Base-by-base conservation (phyloP, 2,113 vertebrate genomes). In the Lepisosteus osseus region DNA sequence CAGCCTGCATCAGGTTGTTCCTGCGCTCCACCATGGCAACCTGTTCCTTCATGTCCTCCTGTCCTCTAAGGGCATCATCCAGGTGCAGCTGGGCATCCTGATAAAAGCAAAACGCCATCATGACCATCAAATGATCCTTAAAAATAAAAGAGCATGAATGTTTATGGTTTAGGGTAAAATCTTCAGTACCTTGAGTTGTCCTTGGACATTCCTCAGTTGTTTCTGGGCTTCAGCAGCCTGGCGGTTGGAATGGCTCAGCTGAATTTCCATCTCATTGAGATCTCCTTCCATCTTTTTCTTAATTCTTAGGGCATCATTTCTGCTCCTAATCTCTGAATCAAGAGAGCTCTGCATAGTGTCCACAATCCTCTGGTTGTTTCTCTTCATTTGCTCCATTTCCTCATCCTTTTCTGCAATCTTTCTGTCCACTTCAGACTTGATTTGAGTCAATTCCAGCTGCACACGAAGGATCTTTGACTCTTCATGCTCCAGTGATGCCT, bases 271-370 rank as follows among this genome's bases (percentile, higher is more conserved):
- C 64, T 93, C 91, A 2, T 93, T 92, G 70, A 92, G 83, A 63
- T 92, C 90, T 74, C 88, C 90, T 71, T 92, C 91, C 89, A 87
- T 93, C 81, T 93, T 93, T 85, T 93, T 93, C 83, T 92, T 93
- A 65, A 93, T 63, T 77, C 91, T 86, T 74, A 94, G 67, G 76
- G 90, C 91, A 2, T 94, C 90, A 0, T 93, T 93, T 59, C 90
- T 90, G 86, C 90, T 93, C 68, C 90, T 84, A 80, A 93, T 86
- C 79, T 93, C 90, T 14, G 90, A 85, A 0, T 93, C 92, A 79
- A 94, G 62, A 0, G 65, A 88, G 79, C 77, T 92, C 78, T 93
- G 92, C 88, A 93, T 80, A 0, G 87, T 86, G 0, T 93, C 92
- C 4, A 92, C 84, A 0, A 89, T 66, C 66, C 91, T 82, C 41